Base-by-base conservation (phyloP, 2,113 vertebrate species). In the Microtus richardsoni region DNA sequence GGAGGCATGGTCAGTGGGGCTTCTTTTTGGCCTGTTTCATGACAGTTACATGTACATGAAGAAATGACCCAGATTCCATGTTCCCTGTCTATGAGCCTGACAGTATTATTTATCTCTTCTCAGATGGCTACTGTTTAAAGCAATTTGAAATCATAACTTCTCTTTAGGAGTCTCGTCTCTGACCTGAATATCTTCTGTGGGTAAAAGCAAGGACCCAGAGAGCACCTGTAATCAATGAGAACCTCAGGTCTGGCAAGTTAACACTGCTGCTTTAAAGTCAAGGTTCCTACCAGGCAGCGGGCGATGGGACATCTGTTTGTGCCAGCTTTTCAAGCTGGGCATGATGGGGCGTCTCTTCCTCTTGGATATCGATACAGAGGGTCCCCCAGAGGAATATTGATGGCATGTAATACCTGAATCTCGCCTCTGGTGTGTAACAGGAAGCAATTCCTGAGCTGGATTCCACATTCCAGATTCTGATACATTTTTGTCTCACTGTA, bases 141-240 rank as follows among this genome's bases (percentile, higher is more conserved):
- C 12, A 6, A 78, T 80, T 47, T 80, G 70, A 95, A 95, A 91
- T 89, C n/a, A 70, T n/a, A 86, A 39, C 52, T 83, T 91, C 70
- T 78, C 7, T 19, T 14, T 10, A 24, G 44, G 24, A 85, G 26
- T 90, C 44, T 17, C 7, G 1, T 10, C 30, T 17, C 22, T 47
- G 19, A 92, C 68, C 2, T 14, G 17, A 73, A 91, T 26, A 78
- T 91, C 73, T 74, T 33, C 13, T 28, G 16, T 66, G 49, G 62
- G 8, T 16, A 33, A 58, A 19, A 84, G 7, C 41, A 91, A 78
- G 8, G 33, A 86, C 33, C 84, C 77, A 4, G 62, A 89, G 39
- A 93, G 78, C 73, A 78, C 10, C 49, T 64, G 90, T 79, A 49
- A 68, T 39, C 54, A 62, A n/a, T 41, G 28, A 24, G 7, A 71